Evolutionary conservation across 2,113 vertebrate genomes (phyloP).

Genomic region (Tupaia chinensis): DNA sequence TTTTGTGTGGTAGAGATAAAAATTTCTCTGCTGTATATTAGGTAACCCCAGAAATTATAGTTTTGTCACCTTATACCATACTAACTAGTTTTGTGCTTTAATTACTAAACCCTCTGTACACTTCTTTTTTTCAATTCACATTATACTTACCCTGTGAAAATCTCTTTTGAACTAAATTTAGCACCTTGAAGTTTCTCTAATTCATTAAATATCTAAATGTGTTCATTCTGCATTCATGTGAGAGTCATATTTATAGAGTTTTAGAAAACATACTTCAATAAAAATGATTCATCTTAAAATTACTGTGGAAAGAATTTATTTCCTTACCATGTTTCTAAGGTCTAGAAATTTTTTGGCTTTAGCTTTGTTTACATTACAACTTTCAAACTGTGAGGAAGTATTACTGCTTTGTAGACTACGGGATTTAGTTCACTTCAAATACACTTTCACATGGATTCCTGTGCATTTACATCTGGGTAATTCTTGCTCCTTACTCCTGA

Average conservation of each 20-base stretch:
- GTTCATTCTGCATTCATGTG: neutral
- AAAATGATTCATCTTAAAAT: neutral
- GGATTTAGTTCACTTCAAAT: conserved; percentile 29
- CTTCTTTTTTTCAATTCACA: neutral
- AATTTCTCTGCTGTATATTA: neutral
- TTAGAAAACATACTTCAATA: neutral
- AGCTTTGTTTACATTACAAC: neutral
- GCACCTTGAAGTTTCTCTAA: neutral
- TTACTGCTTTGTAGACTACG: neutral
- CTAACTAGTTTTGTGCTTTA: neutral
- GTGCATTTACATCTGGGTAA: neutral
- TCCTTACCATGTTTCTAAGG: neutral
- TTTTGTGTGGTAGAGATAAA: neutral
- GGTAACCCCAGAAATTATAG: neutral
- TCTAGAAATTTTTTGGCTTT: neutral
- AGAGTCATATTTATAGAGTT: neutral
- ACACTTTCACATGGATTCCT: neutral
- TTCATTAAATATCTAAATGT: neutral
- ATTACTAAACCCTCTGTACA: neutral
- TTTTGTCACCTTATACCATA: neutral
- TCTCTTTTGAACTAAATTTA: neutral
- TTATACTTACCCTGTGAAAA: neutral
- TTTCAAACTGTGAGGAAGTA: neutral
- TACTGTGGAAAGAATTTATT: neutral
- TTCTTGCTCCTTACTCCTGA: neutral